Evolutionary conservation across 2,888 invertebrate genomes (phyloP), one percentile per base, ranked within the genome.

Genomic region (Aporophyla nigra): DNA sequence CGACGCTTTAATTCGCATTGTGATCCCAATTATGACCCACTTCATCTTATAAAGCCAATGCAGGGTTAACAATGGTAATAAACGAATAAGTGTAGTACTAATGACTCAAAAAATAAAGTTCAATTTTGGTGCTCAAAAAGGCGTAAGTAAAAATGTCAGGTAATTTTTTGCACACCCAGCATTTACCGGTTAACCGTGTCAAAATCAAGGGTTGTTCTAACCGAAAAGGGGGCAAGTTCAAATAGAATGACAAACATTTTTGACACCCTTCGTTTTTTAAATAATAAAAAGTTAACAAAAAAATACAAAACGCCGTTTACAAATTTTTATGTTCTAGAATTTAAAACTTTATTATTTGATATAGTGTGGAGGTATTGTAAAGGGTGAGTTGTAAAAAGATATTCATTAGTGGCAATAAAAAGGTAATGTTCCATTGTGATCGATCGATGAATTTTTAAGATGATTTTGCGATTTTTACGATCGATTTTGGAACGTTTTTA

Each of bases 381-480:
- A 91, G 85, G 91, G 92, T 91, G 90, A 70, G 87, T 89, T 89
- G 80, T 82, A 90, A 91, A 92, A 91, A 89, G 87, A 92, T 93
- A 95, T 95, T 96, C 96, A 96, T 96, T 96, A 96, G 94, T 87
- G 92, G 93, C 87, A 94, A 95, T 96, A 96, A 96, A 96, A 96
- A 95, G 90, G 93, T 95, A 94, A 96, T 95, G 93, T 88, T 80
- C 92, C 89, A 95, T 95, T 95, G 95, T 95, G 91, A 94, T 93
- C 92, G 91, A 93, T 94, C 93, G 93, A 94, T 94, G 94, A 94
- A 93, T 95, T 94, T 92, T 94, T 91, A 90, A 92, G 94, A 95
- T 96, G 96, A 96, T 95, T 93, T 93, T 93, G 95, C 95, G 92
- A 94, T 93, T 95, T 95, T 96, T 96, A 96, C 94, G 95, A 95